Base-by-base conservation (phyloP, 53 echinoderm and acorn worm genomes). In the Actinopyga echinites region DNA sequence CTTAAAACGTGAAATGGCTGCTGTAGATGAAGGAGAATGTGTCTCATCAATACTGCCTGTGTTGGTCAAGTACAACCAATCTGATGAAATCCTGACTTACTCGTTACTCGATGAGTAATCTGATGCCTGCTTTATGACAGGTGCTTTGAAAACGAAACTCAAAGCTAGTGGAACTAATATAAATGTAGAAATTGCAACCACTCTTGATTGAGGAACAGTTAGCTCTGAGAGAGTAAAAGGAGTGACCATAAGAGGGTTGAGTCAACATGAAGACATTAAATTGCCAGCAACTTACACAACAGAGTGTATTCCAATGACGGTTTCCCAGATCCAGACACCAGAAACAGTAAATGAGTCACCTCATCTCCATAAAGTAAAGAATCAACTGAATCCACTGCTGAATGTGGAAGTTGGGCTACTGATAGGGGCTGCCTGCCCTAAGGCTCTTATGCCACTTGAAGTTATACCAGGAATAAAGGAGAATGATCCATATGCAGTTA, bases 271-370 rank as follows among this genome's bases (percentile, higher is more conserved):
- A 3, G 26, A 30, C 2, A 24, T 52, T 19, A 63, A 32, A 32
- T 65, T 79, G n/a, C 87, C 82, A 38, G 1, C 87, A 29, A 32
- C 62, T 30, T 91, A 61, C 45, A 78, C 79, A 20, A 85, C 80
- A 34, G 80, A 84, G 1, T 21, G 28, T 31, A 63, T 89, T 28
- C 87, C 89, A 12, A 81, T 83, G 9, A 80, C 45, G 35, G 26
- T 56, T 19, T 80, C 89, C 6, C 93, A 92, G 40, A 92, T 92
- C 31, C 89, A 86, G 9, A 86, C 86, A 62, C 64, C 80, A 29
- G 75, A 83, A 7, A 49, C 69, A 0, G 81, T 86, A n/a, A 86
- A 79, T 10, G 57, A 80, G 4, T 86, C 89, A 89, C 66, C 80
- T 36, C 90, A 90, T 82, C 82, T 85, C 15, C 42, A 66, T 30